Evolutionary conservation across 2,888 invertebrate species (phyloP).

Genomic region (Malacosoma neustria): DNA sequence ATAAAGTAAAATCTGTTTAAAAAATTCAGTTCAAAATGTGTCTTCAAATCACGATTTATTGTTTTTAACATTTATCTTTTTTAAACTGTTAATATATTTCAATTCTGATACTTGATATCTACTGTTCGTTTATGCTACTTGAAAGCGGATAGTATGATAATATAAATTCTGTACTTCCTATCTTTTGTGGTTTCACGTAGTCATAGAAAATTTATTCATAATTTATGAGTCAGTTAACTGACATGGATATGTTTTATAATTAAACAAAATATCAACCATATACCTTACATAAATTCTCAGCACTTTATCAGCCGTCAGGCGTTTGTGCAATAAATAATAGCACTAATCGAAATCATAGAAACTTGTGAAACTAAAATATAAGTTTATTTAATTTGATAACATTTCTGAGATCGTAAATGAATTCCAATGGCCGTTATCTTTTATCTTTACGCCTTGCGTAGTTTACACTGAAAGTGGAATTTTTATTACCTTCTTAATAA

Average conservation of each 20-base stretch:
- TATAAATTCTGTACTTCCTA: too few relatives aligned
- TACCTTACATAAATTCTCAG: not conserved
- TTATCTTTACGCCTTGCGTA: not conserved
- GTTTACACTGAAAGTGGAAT: not conserved
- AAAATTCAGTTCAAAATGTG: too few relatives aligned
- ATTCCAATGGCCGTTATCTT: not conserved
- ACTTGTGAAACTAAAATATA: not conserved
- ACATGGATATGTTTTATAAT: conserved; percentile 19
- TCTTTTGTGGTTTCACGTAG: too few relatives aligned
- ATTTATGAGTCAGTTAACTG: conserved; percentile 24
- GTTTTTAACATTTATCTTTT: too few relatives aligned
- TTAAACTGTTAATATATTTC: too few relatives aligned
- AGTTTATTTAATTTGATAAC: not conserved
- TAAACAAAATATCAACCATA: not conserved
- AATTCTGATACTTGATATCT: too few relatives aligned
- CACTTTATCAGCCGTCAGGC: not conserved
- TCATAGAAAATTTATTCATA: conserved; percentile 23
- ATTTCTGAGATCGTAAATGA: not conserved
- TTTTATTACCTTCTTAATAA: not conserved
- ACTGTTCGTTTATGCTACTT: too few relatives aligned
- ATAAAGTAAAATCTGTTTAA: too few relatives aligned
- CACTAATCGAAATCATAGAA: not conserved
- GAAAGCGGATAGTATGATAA: too few relatives aligned
- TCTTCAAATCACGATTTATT: too few relatives aligned
- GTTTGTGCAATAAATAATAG: not conserved